Conservation (phyloP, 2,888 invertebrate genomes). For the Drosophila differens region DNA sequence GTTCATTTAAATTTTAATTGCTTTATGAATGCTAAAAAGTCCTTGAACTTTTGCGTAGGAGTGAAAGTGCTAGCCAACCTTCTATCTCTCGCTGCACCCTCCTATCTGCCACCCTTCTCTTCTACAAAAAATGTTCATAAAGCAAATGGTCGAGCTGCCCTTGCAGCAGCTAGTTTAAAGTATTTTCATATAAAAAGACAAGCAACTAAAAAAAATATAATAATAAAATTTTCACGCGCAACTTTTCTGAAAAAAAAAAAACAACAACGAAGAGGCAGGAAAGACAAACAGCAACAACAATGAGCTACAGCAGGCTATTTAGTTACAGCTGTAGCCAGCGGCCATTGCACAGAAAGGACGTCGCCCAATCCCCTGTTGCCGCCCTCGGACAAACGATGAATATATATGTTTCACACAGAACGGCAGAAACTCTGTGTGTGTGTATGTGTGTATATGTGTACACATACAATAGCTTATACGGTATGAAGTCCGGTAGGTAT, state of each 20-base stretch:
- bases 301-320: conserved; percentile 55
- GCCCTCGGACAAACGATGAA: conserved; percentile 58
- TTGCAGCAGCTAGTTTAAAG: conserved; percentile 59
- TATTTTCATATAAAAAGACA: conserved; percentile 41
- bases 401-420: conserved; percentile 34
- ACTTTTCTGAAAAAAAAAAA: conserved; percentile 40
- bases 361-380: conserved; percentile 18
- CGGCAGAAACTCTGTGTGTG: conserved; percentile 8
- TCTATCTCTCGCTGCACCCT: not conserved
- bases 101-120: conserved; percentile 10
- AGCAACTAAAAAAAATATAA: conserved; percentile 57
- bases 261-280: conserved; percentile 30
- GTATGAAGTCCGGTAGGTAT: conserved; percentile 75
- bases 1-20: conserved; percentile 84
- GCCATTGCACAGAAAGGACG: conserved; percentile 65
- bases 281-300: conserved; percentile 55
- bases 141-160: conserved; percentile 54
- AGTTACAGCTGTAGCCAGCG: conserved; percentile 62
- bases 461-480: conserved; percentile 49
- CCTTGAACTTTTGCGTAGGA: conserved; percentile 82
- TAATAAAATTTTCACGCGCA: conserved; percentile 76
- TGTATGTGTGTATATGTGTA: conserved; percentile 16
- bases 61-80: conserved; percentile 51
- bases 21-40: conserved; percentile 84
- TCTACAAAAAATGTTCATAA: conserved; percentile 38